These are phyloP conservation scores for Ursus arctos DNA, from an alignment of 2,113 vertebrate species.

Conservation along the genomic window DNA sequence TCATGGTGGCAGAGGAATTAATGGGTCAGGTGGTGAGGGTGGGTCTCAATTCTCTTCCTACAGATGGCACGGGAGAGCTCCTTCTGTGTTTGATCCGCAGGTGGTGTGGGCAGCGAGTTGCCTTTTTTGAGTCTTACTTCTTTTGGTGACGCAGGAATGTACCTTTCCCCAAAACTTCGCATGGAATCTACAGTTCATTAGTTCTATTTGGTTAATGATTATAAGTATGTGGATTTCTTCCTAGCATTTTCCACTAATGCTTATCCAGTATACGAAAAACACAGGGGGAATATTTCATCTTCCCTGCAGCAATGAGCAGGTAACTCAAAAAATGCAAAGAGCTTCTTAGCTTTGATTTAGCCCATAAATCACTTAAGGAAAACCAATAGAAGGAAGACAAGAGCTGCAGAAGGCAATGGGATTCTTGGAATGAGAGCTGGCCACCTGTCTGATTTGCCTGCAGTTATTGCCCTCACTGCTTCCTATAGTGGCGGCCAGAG, in stretches of 20 bases:
- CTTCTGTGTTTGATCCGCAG: background rate
- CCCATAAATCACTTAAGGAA: background rate
- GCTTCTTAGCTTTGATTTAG: conserved; percentile 29
- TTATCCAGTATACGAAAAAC: background rate
- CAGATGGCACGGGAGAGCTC: background rate
- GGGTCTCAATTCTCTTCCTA: background rate
- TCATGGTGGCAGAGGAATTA: background rate
- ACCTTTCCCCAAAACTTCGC: background rate
- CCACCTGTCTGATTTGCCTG: background rate
- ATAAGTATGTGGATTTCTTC: background rate
- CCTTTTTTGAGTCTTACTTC: background rate
- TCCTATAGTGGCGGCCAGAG: background rate
- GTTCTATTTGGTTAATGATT: conserved; percentile 10
- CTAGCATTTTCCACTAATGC: background rate
- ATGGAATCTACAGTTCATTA: background rate
- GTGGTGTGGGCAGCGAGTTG: background rate
- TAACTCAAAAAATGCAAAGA: background rate
- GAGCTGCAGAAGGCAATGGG: background rate
- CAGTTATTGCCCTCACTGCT: background rate
- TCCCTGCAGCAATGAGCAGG: background rate
- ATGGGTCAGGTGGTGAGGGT: too few species aligned
- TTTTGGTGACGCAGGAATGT: background rate
- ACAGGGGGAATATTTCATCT: background rate
- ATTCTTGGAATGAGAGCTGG: background rate
- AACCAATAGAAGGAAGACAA: background rate